Evolutionary conservation across 2,888 invertebrate species (phyloP).

Genomic region (Coelopa pilipes): DNA sequence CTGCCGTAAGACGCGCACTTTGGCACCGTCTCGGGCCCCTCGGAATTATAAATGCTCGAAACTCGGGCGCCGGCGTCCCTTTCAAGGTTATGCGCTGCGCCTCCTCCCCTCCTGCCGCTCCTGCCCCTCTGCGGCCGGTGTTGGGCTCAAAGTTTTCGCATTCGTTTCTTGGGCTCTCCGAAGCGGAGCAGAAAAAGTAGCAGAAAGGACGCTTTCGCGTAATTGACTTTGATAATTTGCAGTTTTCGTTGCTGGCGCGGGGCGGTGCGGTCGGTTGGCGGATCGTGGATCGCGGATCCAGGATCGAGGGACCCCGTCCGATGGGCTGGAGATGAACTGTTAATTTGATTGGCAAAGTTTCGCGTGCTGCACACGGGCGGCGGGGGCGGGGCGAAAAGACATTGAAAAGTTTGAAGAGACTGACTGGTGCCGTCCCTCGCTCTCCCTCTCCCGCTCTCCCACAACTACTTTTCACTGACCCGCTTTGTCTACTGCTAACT

Average conservation of each 20-base stretch:
- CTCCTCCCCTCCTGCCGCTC: background rate
- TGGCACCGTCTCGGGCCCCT: background rate
- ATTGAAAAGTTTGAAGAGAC: too few species aligned
- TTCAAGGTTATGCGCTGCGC: slow-evolving; percentile 10
- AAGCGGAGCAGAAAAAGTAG: slow-evolving; percentile 22
- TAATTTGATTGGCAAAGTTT: slow-evolving; percentile 53
- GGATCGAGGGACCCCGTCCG: background rate
- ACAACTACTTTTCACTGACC: background rate
- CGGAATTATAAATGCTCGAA: background rate
- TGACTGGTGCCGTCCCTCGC: background rate
- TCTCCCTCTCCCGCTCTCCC: background rate
- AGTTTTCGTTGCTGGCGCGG: slow-evolving; percentile 40
- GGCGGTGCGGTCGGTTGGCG: slow-evolving; percentile 3
- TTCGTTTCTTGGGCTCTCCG: background rate
- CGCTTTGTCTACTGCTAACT: slow-evolving; percentile 19
- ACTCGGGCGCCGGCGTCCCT: slow-evolving; percentile 2
- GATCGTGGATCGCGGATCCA: background rate
- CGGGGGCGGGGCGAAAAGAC: background rate
- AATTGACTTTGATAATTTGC: slow-evolving; percentile 63
- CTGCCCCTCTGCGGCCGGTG: too few species aligned
- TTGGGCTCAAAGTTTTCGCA: slow-evolving; percentile 20
- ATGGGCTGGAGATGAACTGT: slow-evolving; percentile 42
- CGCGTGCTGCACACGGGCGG: background rate
- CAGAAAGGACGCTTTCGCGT: slow-evolving; percentile 39
- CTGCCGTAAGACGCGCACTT: background rate